Evolutionary conservation across 2,888 invertebrate species (phyloP), one percentile per base, ranked within the genome.

Genomic region (Fragum whitleyi): DNA sequence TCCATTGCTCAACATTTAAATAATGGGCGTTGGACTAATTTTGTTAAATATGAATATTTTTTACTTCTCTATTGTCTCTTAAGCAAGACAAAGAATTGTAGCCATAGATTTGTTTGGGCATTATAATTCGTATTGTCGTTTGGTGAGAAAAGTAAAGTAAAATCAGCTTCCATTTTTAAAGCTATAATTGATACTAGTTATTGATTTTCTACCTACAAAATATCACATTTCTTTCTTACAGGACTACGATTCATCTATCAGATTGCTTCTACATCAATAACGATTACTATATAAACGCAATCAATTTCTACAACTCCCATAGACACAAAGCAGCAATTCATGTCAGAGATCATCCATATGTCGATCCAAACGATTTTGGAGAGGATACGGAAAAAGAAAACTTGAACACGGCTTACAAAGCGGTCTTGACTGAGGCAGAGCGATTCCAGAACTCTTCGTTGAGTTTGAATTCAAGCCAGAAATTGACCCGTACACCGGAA

Each of bases 211-310:
- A n/a, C n/a, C n/a, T n/a, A n/a, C n/a, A n/a, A n/a, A n/a, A n/a
- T n/a, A n/a, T n/a, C n/a, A 36, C 32, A 6, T n/a, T 47, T 5
- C 2, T 47, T 47, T 47, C 47, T 47, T 47, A 3, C 16, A 47
- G 47, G 14, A 16, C 16, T 14, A 47, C 16, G 14, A n/a, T 9
- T 2, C 47, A 47, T 14, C 47, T 47, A 3, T 47, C 47, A 14
- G n/a, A 61, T 29, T 61, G 32, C 61, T 29, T 29, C 61, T 29
- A 61, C 32, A 29, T 29, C 61, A 29, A 61, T 26, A 1, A 61
- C 29, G 28, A 61, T 14, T 61, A 61, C 61, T 61, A 61, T 32
- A 29, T 61, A 23, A 29, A 61, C 61, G 28, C 28, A 9, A 16
- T 28, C 32, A 29, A 61, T 32, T 28, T 3, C n/a, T 61, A 61